Conservation (phyloP, 2,113 vertebrate genomes). For the Hypocryptadius cinnamomeus region DNA sequence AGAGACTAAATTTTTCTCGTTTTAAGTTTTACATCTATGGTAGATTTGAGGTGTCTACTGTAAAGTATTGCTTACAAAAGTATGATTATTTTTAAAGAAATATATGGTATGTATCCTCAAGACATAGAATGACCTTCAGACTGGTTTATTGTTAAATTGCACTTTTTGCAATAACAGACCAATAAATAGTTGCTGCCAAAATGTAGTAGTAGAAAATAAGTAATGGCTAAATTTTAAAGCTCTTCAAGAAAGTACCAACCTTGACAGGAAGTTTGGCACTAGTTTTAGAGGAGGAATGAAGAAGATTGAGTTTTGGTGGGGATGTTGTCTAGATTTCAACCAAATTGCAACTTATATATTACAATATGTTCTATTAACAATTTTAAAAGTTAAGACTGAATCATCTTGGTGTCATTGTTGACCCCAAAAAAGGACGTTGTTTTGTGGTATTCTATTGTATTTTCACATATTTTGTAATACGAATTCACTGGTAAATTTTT, state of each 20-base stretch:
- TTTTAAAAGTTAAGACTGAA: constrained; percentile 15
- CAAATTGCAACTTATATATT: constrained; percentile 66
- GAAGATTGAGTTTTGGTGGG: constrained; percentile 11
- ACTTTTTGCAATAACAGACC: constrained; percentile 76
- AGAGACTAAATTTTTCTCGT: constrained; percentile 78
- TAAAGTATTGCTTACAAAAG: constrained; percentile 82
- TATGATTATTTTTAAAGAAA: constrained; percentile 83
- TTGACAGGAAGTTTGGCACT: constrained; percentile 53
- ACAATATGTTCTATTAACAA: constrained; percentile 37
- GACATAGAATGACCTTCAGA: constrained; percentile 77
- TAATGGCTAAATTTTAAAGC: constrained; percentile 51
- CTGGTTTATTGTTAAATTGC: constrained; percentile 81
- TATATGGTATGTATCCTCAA: constrained; percentile 82
- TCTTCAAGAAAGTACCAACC: constrained; percentile 45
- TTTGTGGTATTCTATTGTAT: constrained; percentile 65
- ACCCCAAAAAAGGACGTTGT: constrained; percentile 34
- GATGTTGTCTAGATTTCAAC: constrained; percentile 64
- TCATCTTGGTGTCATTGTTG: constrained; percentile 32
- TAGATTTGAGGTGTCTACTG: constrained; percentile 83
- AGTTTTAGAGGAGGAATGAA: constrained; percentile 38
- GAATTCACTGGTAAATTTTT: constrained; percentile 63
- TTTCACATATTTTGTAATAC: constrained; percentile 68
- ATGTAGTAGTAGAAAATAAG: constrained; percentile 68
- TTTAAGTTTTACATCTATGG: constrained; percentile 83
- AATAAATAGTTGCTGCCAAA: constrained; percentile 77